These are phyloP conservation scores for Suillia variegata DNA, from an alignment of 2,888 invertebrate species.

Conservation along the genomic window DNA sequence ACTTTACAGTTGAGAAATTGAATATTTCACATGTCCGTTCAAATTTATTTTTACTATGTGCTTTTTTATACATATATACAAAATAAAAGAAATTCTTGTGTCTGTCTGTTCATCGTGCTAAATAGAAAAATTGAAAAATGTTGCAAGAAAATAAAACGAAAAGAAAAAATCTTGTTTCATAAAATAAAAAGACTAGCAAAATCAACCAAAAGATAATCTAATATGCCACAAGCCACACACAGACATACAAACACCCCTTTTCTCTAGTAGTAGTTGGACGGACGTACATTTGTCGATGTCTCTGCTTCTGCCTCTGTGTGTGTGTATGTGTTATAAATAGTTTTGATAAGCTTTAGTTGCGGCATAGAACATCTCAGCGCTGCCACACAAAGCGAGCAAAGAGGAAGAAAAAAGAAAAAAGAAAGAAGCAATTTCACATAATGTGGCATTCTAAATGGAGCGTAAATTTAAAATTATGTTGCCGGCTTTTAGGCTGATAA, in stretches of 20 bases:
- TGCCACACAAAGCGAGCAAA: neutral
- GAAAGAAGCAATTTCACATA: neutral
- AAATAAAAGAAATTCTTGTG: too few species aligned
- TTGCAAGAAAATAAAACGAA: neutral
- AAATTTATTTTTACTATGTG: too few species aligned
- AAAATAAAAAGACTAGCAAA: neutral
- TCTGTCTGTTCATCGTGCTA: neutral
- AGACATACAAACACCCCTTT: slow-evolving; percentile 27
- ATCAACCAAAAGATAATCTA: slow-evolving; percentile 7
- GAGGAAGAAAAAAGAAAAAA: neutral
- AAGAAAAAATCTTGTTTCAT: too few species aligned
- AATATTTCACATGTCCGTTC: slow-evolving; percentile 46
- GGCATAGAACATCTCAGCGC: slow-evolving; percentile 3
- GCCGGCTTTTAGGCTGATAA: slow-evolving; percentile 40
- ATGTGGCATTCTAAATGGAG: slow-evolving; percentile 33
- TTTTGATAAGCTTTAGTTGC: slow-evolving; percentile 34
- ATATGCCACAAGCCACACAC: slow-evolving; percentile 6
- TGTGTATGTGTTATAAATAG: slow-evolving; percentile 36
- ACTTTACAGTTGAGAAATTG: slow-evolving; percentile 39
- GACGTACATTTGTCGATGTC: neutral
- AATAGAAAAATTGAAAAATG: slow-evolving; percentile 2
- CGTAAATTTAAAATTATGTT: slow-evolving; percentile 44
- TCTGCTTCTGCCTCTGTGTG: neutral
- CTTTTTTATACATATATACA: too few species aligned
- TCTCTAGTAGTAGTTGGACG: neutral